phyloP scores from a whole-genome alignment of 2,113 vertebrate genomes.

The Grammomys dolichurus region DNA sequence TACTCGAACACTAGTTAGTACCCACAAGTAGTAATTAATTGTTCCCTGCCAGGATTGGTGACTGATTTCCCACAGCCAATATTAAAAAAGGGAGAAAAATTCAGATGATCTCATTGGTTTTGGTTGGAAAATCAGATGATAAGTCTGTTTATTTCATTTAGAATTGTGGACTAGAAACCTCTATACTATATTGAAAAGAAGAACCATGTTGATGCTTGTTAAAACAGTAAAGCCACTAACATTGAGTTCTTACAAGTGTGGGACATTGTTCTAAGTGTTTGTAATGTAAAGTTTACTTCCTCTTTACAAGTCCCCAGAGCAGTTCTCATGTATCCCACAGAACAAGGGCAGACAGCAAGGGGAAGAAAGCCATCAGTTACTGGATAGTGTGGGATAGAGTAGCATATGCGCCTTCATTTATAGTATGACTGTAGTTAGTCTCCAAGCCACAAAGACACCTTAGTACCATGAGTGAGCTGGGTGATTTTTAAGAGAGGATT shows the following conservation, averaged over 20 bases:
- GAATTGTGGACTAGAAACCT: conserved; percentile 22
- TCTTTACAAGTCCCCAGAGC: background rate
- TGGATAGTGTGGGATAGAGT: background rate
- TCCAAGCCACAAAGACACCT: background rate
- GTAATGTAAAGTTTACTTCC: background rate
- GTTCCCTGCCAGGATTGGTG: conserved; percentile 8
- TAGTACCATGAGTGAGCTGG: background rate
- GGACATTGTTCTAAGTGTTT: background rate
- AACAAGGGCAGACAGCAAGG: conserved; percentile 25
- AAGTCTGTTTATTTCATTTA: conserved; percentile 33
- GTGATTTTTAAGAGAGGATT: conserved; percentile 12
- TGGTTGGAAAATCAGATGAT: background rate
- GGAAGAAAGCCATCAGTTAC: background rate
- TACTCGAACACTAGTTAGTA: conserved; percentile 16
- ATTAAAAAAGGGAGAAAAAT: background rate
- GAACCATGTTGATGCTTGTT: background rate
- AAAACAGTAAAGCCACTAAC: background rate
- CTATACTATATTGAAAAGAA: background rate
- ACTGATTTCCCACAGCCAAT: background rate
- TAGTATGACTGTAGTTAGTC: conserved; percentile 10
- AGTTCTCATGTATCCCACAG: background rate
- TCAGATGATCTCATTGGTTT: conserved; percentile 6
- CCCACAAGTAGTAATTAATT: conserved; percentile 16
- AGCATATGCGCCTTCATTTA: background rate
- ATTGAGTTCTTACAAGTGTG: conserved; percentile 17